Percentiles rank a stretch among this genome's conserved stretches.
phyloP scores from a whole-genome alignment of 2,888 invertebrate genomes.

The Hecatera dysodea region DNA sequence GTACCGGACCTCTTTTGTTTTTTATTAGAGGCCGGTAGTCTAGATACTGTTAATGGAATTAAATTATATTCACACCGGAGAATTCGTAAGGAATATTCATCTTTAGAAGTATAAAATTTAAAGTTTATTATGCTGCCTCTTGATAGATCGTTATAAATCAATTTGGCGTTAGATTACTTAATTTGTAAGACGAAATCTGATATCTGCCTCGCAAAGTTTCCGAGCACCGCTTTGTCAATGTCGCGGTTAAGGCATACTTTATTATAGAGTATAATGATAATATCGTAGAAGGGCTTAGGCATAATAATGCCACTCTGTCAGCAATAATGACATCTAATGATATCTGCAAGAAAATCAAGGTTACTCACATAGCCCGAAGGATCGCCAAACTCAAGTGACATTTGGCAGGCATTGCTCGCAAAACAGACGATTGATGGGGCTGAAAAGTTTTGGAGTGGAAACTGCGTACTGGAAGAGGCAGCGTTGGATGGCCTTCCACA shows the following conservation, averaged over 20 bases:
- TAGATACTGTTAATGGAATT: slow-evolving; percentile 19
- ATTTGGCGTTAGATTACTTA: slow-evolving; percentile 32
- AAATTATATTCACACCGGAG: slow-evolving; percentile 34
- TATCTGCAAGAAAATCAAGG: no score
- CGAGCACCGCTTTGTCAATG: slow-evolving; percentile 26
- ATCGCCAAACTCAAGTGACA: no score
- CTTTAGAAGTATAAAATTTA: background rate
- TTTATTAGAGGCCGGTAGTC: slow-evolving; percentile 36
- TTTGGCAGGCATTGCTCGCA: no score
- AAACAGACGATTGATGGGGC: no score
- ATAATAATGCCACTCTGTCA: background rate
- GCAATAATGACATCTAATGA: background rate
- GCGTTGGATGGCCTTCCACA: no score
- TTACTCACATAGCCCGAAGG: no score
- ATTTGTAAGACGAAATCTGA: slow-evolving; percentile 32
- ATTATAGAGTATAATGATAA: slow-evolving; percentile 4
- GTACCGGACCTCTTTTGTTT: slow-evolving; percentile 48
- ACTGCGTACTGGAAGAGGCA: no score
- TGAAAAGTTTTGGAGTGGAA: no score
- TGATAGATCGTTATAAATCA: slow-evolving; percentile 39
- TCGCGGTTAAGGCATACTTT: slow-evolving; percentile 6
- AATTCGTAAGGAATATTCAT: background rate
- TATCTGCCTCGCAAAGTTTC: slow-evolving; percentile 4
- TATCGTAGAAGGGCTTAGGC: background rate
- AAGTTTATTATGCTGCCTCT: background rate